These are phyloP conservation scores for Lutraria rhynchaena DNA, from an alignment of 1,140 invertebrate species.

Conservation along the genomic window DNA sequence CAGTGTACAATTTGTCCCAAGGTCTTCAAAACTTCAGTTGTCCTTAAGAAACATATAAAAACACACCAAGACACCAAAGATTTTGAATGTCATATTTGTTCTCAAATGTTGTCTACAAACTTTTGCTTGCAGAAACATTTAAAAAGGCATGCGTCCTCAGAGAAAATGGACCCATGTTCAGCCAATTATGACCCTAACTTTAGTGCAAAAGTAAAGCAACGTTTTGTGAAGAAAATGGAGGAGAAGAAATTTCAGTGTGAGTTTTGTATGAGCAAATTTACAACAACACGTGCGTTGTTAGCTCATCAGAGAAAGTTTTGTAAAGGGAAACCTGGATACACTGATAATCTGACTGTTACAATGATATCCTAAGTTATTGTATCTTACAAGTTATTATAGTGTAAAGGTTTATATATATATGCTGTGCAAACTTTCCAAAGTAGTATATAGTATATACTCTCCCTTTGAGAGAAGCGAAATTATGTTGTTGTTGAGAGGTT, in stretches of 20 bases:
- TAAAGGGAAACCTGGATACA: no score
- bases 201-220: neutral
- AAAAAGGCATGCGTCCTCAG: conserved; percentile 3
- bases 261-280: neutral
- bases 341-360: no score
- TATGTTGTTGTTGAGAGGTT: no score
- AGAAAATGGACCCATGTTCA: conserved; percentile 27
- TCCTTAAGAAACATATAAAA: neutral
- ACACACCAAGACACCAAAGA: neutral
- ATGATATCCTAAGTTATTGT: no score
- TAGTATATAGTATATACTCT: no score
- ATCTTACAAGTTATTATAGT: no score
- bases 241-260: conserved; percentile 18
- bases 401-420: no score
- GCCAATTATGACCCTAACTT: conserved; percentile 19
- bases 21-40: neutral
- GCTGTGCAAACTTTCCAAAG: no score
- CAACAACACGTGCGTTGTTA: conserved; percentile 3
- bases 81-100: conserved; percentile 37
- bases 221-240: conserved; percentile 28
- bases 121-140: conserved; percentile 5
- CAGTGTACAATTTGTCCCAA: neutral
- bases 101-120: conserved; percentile 13
- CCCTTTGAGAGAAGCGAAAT: no score
- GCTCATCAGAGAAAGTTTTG: conserved; percentile 16